These are phyloP conservation scores for Spodoptera exigua DNA, from an alignment of 2,888 invertebrate genomes.

Conservation along the genomic window DNA sequence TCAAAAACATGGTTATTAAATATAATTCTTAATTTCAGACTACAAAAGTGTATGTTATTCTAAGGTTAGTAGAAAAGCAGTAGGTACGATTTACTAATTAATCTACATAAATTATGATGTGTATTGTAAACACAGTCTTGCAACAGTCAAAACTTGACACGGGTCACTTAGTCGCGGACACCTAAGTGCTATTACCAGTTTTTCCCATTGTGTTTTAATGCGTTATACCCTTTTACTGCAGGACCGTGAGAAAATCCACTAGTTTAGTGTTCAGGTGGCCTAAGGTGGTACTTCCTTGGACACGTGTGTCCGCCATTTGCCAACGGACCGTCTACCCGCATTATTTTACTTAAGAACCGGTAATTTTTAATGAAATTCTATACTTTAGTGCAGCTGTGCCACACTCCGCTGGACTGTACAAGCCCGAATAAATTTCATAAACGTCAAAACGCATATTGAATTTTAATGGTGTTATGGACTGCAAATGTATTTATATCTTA, in stretches of 20 bases:
- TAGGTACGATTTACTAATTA: too few species aligned
- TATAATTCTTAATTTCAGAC: too few species aligned
- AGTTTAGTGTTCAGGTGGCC: conserved; percentile 75
- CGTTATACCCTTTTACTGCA: conserved; percentile 72
- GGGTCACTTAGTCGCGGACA: conserved; percentile 57
- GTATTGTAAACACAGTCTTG: conserved; percentile 9
- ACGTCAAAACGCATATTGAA: conserved; percentile 73
- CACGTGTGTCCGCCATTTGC: conserved; percentile 79
- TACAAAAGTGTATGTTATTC: too few species aligned
- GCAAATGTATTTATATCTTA: conserved; percentile 1
- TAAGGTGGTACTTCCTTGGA: conserved; percentile 77
- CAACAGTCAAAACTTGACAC: conserved; percentile 47
- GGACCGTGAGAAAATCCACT: conserved; percentile 81
- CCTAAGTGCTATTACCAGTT: conserved; percentile 77
- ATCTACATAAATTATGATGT: too few species aligned
- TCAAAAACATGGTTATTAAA: too few species aligned
- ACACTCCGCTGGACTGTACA: conserved; percentile 73
- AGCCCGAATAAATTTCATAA: conserved; percentile 76
- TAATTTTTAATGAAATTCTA: conserved; percentile 86
- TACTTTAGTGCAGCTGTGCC: conserved; percentile 83
- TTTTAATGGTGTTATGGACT: conserved; percentile 58
- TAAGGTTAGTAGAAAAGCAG: too few species aligned
- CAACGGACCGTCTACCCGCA: conserved; percentile 82
- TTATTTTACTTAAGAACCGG: conserved; percentile 83
- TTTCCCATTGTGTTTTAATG: conserved; percentile 75